Conservation (phyloP, 2,888 invertebrate species). For the Reticulitermes lucifugus region DNA sequence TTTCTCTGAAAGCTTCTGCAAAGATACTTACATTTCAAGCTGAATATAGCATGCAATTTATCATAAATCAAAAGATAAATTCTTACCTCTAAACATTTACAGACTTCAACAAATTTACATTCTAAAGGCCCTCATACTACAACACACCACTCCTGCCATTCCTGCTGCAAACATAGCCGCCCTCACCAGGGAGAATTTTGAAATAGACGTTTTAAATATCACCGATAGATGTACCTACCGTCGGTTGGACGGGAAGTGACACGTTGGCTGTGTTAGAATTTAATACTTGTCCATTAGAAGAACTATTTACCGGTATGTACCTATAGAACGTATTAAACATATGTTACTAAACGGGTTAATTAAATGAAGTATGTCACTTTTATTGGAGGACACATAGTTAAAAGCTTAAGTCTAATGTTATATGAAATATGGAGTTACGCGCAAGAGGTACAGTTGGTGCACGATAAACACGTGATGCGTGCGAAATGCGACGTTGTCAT, state of each 20-base stretch:
- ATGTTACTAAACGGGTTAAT: background rate
- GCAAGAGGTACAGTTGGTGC: background rate
- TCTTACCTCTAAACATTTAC: constrained; percentile 52
- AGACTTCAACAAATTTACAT: constrained; percentile 45
- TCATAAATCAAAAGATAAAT: background rate
- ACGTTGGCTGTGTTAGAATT: background rate
- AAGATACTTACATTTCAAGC: background rate
- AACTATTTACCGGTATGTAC: constrained; percentile 10
- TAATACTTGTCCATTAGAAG: background rate
- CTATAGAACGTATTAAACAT: background rate
- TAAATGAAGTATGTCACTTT: background rate
- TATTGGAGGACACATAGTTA: background rate
- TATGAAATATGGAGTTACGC: constrained; percentile 1
- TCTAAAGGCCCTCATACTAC: constrained; percentile 47
- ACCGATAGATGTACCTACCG: constrained; percentile 27
- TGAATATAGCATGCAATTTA: background rate
- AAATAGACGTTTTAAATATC: constrained; percentile 27
- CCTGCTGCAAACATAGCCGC: constrained; percentile 37
- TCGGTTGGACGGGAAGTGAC: background rate
- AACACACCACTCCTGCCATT: constrained; percentile 43
- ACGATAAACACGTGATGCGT: no score
- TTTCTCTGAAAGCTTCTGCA: background rate
- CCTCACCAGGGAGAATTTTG: constrained; percentile 44
- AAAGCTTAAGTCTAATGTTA: background rate
- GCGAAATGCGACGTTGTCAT: no score